Percentiles rank a stretch among this genome's conserved stretches.
These are phyloP conservation scores for Ommatoiulus sabulosus DNA, from an alignment of 2,888 invertebrate species.

Conservation along the genomic window DNA sequence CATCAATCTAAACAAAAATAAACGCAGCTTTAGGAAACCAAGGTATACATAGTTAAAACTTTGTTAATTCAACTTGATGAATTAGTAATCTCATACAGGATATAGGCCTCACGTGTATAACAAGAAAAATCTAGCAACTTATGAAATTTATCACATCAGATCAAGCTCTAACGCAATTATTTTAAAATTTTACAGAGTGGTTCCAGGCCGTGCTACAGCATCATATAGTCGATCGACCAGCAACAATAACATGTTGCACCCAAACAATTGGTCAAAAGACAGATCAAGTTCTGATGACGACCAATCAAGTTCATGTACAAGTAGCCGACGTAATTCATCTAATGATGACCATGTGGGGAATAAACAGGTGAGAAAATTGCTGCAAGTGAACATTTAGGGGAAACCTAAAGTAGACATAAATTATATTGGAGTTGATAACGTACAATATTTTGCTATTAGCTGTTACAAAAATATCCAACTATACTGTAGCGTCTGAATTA, in stretches of 20 bases:
- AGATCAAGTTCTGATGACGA: conserved; percentile 69
- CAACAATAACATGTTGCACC: conserved; percentile 38
- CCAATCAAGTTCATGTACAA: conserved; percentile 63
- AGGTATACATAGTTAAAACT: conserved; percentile 58
- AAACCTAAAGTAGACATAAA: too few relatives aligned
- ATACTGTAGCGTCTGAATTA: too few relatives aligned
- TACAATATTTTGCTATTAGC: too few relatives aligned
- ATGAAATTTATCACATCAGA: too few relatives aligned
- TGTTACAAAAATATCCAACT: too few relatives aligned
- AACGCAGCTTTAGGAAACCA: conserved; percentile 62
- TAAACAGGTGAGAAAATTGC: conserved; percentile 34
- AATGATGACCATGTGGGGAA: conserved; percentile 66
- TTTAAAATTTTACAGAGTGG: not conserved
- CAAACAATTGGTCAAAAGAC: conserved; percentile 55
- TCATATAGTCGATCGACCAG: conserved; percentile 6
- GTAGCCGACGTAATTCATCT: conserved; percentile 65
- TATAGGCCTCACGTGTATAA: too few relatives aligned
- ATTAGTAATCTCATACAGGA: too few relatives aligned
- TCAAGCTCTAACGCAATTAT: not conserved
- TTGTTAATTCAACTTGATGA: too few relatives aligned
- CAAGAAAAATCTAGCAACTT: too few relatives aligned
- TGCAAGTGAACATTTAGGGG: too few relatives aligned
- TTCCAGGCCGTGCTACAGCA: conserved; percentile 34
- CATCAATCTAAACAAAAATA: conserved; percentile 55
- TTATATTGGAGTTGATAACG: too few relatives aligned